Evolutionary conservation across 2,888 invertebrate species (phyloP), one percentile per base, ranked within the genome.

Genomic region (Peribatodes rhomboidaria): DNA sequence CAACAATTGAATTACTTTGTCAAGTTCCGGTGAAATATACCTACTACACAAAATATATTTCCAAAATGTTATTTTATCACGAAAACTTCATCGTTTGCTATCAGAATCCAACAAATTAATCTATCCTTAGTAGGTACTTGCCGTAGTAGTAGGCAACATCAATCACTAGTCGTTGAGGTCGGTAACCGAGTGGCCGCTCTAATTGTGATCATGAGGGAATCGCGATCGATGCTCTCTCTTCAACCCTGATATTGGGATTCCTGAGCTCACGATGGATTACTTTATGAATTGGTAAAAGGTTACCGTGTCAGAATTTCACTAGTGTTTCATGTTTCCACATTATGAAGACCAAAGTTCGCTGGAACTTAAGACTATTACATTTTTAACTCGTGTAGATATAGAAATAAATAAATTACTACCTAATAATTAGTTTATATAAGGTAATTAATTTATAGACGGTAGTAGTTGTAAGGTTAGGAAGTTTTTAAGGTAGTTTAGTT

Each of bases 151-250:
- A 16, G 11, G 61, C 69, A 54, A 78, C 82, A 84, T 85, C 84
- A 82, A 87, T 88, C 86, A 84, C 82, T 74, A n/a, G 47, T 33
- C 54, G 39, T 18, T 76, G 72, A 67, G 70, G 78, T 80, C 84
- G 84, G 86, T 86, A 82, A 85, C 84, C 83, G 80, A 81, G 79
- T 86, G 77, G 75, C 82, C 75, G 82, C 84, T 77, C 87, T 90
- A 90, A 90, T 90, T 88, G 90, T 87, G 85, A 87, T 87, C 87
- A 82, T 81, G 80, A 55, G 61, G 61, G 63, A 68, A 68, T 72
- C 71, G 76, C 76, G 75, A 72, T 72, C 69, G 71, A 75, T 73
- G 76, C 37, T 83, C 56, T 80, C 78, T 71, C 74, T 74, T 50
- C 35, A 50, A 52, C 50, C 50, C 35, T 16, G 35, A 3, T 27